phyloP scores from a whole-genome alignment of 2,797 vertebrate genomes.

The Enteromius fasciolatus region DNA sequence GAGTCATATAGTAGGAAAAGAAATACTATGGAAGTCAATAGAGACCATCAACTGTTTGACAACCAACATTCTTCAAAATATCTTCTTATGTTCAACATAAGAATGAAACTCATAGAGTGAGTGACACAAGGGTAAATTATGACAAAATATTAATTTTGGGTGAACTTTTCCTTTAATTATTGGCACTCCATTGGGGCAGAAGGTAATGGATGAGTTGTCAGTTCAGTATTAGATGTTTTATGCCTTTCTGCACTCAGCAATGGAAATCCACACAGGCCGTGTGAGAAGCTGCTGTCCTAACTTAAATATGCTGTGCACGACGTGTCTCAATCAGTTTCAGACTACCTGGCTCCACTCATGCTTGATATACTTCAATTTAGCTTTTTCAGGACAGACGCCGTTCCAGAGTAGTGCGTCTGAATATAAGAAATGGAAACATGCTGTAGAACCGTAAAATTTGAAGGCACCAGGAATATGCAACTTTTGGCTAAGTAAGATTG shows the following conservation, averaged over 20 bases:
- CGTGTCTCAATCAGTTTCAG: conserved; percentile 38
- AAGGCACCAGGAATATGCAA: conserved; percentile 13
- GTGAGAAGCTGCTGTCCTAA: conserved; percentile 12
- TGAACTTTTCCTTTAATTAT: background rate
- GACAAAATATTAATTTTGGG: background rate
- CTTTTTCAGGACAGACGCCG: background rate
- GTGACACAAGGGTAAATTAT: background rate
- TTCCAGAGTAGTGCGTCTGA: conserved; percentile 29
- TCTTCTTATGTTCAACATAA: background rate
- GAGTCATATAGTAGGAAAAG: no score
- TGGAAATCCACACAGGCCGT: conserved; percentile 7
- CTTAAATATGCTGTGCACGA: conserved; percentile 31
- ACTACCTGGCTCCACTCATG: conserved; percentile 30
- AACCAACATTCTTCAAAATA: background rate
- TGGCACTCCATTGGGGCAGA: background rate
- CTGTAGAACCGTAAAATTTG: background rate
- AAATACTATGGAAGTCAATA: background rate
- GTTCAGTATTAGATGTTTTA: background rate
- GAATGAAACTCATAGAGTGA: background rate
- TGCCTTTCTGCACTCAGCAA: conserved; percentile 20
- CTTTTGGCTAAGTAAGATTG: background rate
- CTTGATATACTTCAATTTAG: conserved; percentile 29
- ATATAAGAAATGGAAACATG: conserved; percentile 27
- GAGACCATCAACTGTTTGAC: background rate
- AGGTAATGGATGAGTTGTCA: background rate